Percentiles rank a stretch among this genome's conserved stretches.
Evolutionary conservation across 2,888 invertebrate genomes (phyloP).

Genomic region (Ecdyonurus torrentis): DNA sequence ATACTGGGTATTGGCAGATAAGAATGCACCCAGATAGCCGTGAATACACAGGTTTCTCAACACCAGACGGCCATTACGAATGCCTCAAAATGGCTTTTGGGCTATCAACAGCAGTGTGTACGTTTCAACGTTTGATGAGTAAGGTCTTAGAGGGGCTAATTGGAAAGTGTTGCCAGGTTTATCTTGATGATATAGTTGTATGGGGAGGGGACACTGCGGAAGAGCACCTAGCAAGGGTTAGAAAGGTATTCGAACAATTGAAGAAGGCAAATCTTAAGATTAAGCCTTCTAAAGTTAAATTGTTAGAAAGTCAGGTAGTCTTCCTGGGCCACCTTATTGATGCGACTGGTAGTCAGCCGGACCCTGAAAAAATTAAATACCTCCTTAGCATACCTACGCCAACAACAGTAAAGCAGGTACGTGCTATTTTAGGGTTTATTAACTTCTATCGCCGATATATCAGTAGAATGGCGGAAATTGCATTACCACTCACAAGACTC

Average conservation of each 20-base stretch:
- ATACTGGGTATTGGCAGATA: no score
- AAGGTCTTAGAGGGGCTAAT: no score
- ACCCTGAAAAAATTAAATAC: slow-evolving; percentile 13
- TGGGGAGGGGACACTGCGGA: background rate
- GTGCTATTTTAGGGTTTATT: slow-evolving; percentile 18
- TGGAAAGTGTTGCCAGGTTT: no score
- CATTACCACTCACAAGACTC: slow-evolving; percentile 15
- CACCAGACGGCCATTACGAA: no score
- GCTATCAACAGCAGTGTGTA: no score
- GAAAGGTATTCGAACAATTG: slow-evolving; percentile 13
- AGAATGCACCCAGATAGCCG: no score
- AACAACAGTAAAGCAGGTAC: slow-evolving; percentile 13
- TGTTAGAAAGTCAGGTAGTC: slow-evolving; percentile 13
- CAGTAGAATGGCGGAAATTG: slow-evolving; percentile 12
- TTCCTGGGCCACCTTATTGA: slow-evolving; percentile 22
- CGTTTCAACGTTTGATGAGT: no score
- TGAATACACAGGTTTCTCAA: no score
- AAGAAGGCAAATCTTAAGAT: slow-evolving; percentile 17
- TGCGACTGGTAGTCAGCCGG: slow-evolving; percentile 12
- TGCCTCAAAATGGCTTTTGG: no score
- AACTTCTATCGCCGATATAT: slow-evolving; percentile 21
- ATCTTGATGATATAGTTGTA: background rate
- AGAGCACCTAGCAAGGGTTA: slow-evolving; percentile 4
- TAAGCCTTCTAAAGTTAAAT: slow-evolving; percentile 15
- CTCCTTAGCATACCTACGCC: slow-evolving; percentile 17